Conservation (phyloP, 2,888 invertebrate species). For the Adelphocoris suturalis region DNA sequence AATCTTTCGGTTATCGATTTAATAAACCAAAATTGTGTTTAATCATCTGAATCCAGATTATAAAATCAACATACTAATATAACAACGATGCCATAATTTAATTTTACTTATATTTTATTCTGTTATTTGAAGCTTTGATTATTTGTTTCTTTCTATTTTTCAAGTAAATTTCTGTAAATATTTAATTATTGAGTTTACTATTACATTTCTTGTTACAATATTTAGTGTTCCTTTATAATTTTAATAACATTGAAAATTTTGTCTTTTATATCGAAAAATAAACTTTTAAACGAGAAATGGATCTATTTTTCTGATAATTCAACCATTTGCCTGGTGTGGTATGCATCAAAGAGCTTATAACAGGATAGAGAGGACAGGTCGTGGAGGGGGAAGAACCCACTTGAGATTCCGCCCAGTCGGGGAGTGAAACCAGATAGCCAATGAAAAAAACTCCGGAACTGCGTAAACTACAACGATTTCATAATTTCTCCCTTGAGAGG, state of each 20-base stretch:
- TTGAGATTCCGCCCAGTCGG: no score
- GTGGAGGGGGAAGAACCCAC: no score
- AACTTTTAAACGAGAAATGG: slow-evolving; percentile 17
- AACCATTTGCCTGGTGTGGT: no score
- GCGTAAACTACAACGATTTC: no score
- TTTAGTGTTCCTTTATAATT: slow-evolving; percentile 57
- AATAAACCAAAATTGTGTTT: not conserved
- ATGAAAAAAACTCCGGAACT: no score
- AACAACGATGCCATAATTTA: slow-evolving; percentile 37
- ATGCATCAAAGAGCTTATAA: no score
- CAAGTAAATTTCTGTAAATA: slow-evolving; percentile 18
- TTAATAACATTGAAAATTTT: slow-evolving; percentile 32
- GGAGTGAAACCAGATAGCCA: no score
- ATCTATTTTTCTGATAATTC: no score
- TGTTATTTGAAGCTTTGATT: slow-evolving; percentile 1
- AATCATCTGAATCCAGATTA: not conserved
- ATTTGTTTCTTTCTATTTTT: not conserved
- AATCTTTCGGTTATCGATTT: not conserved
- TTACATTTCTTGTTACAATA: slow-evolving; percentile 53
- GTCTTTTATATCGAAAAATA: slow-evolving; percentile 59
- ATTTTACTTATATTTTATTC: not conserved
- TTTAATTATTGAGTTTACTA: slow-evolving; percentile 14
- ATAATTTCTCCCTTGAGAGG: no score
- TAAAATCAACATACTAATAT: not conserved
- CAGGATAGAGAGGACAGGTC: no score